phyloP scores from a whole-genome alignment of 2,888 invertebrate species.

The Limnephilus auricula region DNA sequence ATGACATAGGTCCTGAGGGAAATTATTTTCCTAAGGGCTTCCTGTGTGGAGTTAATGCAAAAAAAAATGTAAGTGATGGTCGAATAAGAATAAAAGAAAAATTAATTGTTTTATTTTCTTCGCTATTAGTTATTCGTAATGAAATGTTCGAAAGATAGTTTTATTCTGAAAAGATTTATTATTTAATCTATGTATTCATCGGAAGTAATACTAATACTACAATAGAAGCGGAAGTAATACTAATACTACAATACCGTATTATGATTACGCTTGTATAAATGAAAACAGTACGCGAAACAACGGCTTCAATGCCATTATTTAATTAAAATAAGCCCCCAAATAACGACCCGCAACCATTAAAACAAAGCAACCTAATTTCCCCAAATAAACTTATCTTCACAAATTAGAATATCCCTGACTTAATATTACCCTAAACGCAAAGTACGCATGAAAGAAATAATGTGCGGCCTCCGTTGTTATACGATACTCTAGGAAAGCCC shows the following conservation, averaged over 20 bases:
- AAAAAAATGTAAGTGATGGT: no score
- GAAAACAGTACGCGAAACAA: background rate
- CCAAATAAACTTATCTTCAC: slow-evolving; percentile 19
- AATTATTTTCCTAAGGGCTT: no score
- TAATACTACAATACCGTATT: background rate
- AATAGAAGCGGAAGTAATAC: background rate
- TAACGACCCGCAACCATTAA: slow-evolving; percentile 17
- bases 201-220: background rate
- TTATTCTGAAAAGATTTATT: no score
- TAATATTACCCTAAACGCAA: slow-evolving; percentile 8
- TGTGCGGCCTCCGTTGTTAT: background rate
- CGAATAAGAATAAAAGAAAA: no score
- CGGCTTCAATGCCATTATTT: background rate
- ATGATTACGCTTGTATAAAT: background rate
- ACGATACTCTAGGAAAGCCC: background rate
- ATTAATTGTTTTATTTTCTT: no score
- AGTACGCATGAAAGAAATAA: slow-evolving; percentile 2
- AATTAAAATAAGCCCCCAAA: background rate
- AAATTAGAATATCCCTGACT: slow-evolving; percentile 1
- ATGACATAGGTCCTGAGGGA: no score
- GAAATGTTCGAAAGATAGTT: no score
- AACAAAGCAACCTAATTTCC: slow-evolving; percentile 24
- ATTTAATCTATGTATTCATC: background rate
- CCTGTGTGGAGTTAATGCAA: no score
- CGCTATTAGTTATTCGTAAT: no score